These are phyloP conservation scores for Itoplectis maculator DNA, from an alignment of 2,888 invertebrate genomes.

Conservation along the genomic window DNA sequence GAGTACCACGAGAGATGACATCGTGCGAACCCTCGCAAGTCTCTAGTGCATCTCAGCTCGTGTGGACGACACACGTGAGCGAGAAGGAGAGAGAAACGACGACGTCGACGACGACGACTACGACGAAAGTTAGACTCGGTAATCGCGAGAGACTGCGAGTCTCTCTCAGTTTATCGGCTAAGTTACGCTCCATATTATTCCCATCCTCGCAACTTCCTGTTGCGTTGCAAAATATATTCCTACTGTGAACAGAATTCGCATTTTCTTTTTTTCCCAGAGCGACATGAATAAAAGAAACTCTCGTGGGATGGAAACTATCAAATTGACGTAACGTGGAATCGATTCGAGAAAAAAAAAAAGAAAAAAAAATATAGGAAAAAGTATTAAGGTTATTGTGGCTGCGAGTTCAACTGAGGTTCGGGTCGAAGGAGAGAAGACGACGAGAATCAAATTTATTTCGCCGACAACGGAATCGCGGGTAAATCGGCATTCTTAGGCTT, in stretches of 20 bases:
- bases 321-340: constrained; percentile 3
- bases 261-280: constrained; percentile 24
- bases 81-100: neutral
- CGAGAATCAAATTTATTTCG: constrained; percentile 43
- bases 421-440: neutral
- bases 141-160: constrained; percentile 24
- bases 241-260: neutral
- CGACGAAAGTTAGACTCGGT: constrained; percentile 11
- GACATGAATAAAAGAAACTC: constrained; percentile 25
- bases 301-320: constrained; percentile 1
- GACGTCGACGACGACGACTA: neutral
- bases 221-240: constrained; percentile 40
- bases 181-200: constrained; percentile 42
- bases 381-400: neutral
- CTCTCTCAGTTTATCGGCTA: constrained; percentile 33
- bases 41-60: constrained; percentile 73
- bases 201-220: constrained; percentile 43
- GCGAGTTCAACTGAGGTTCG: neutral
- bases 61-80: constrained; percentile 17
- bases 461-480: constrained; percentile 33
- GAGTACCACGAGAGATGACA: constrained; percentile 69
- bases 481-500: neutral
- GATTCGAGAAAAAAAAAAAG: neutral
- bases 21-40: constrained; percentile 77
- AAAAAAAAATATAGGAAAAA: neutral